Evolutionary conservation across 2,797 vertebrate species (phyloP), one percentile per base, ranked within the genome.

Genomic region (Rachycentron canadum): DNA sequence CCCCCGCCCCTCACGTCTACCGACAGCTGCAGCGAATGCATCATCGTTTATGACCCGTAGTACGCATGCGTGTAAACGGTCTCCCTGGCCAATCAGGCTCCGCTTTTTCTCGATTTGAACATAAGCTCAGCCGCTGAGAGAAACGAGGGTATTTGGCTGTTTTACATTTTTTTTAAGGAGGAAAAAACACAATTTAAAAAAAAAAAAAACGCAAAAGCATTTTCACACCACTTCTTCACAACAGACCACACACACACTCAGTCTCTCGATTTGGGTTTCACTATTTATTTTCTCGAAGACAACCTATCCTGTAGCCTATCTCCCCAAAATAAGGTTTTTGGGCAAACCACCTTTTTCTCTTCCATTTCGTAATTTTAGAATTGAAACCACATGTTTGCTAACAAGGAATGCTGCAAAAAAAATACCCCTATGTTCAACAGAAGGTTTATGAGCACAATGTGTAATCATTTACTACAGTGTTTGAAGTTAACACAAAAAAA

Each of bases 271-370:
- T 93, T 94, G 90, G 91, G 92, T 97, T 98, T 98, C 96, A 97
- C 97, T 96, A 96, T 99, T 99, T 99, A 99, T 99, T 99, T 95
- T 97, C 94, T 96, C 94, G 94, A 97, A 96, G 96, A 97, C 96
- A 97, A 96, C 96, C 96, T 97, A 97, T 96, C 95, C 95, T 96
- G 95, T 93, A 96, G 88, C 90, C 96, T 96, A 97, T 94, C 86
- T 95, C 93, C 88, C 92, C 94, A 91, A 92, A 89, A n/a, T n/a
- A 78, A n/a, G 13, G 9, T 93, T 94, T 95, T 95, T 94, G 94
- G 96, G 95, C 94, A 95, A 96, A 95, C 95, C 96, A 97, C 91
- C 93, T 95, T 94, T 95, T 93, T 70, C 58, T 59, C 84, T 88
- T 95, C 94, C 94, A 95, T 92, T 93, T 96, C 94, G 77, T 96